phyloP scores from a whole-genome alignment of 2,113 vertebrate species.

The Megaceryle maxima region DNA sequence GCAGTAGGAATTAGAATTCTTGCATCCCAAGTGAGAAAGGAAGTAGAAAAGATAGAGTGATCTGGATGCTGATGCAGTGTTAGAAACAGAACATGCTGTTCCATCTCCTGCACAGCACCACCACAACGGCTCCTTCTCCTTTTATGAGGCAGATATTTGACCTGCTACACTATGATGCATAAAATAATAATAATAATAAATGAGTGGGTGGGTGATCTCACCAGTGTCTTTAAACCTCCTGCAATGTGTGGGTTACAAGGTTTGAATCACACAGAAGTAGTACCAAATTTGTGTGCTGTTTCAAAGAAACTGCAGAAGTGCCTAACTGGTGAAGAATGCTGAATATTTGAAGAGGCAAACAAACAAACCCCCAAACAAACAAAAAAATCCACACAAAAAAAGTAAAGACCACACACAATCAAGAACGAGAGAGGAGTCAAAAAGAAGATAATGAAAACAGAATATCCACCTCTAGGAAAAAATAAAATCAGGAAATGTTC shows the following conservation, averaged over 20 bases:
- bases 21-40: background rate
- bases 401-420: no score
- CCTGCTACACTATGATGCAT: constrained; percentile 42
- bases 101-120: background rate
- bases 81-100: background rate
- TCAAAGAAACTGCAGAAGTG: background rate
- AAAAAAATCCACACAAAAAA: no score
- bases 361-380: background rate
- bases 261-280: constrained; percentile 44
- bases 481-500: background rate
- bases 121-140: background rate
- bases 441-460: background rate
- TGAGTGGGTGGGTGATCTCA: constrained; percentile 59
- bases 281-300: background rate
- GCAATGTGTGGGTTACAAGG: constrained; percentile 45
- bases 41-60: background rate
- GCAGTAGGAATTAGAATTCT: background rate
- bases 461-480: background rate
- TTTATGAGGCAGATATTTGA: constrained; percentile 44
- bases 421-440: background rate
- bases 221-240: constrained; percentile 30
- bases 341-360: background rate
- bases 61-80: background rate
- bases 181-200: constrained; percentile 19
- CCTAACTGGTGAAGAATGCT: background rate